Evolutionary conservation across 2,797 vertebrate species (phyloP), one percentile per base, ranked within the genome.

Genomic region (Poeciliopsis gracilis): DNA sequence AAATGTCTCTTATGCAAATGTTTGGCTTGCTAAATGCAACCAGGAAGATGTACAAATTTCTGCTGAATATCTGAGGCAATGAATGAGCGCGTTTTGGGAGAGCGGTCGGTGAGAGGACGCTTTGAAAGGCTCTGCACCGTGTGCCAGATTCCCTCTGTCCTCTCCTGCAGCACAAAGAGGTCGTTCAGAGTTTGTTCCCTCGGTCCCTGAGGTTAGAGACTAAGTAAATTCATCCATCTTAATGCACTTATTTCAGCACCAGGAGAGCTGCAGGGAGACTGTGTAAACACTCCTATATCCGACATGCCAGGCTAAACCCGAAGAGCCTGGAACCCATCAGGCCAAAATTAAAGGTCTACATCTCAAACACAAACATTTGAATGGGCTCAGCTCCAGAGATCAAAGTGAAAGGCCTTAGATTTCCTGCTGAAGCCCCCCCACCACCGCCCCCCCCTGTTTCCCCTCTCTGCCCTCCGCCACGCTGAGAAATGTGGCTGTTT

Each of bases 191-290:
- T 94, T 94, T 93, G 93, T 92, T 92, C 88, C 86, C 88, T 47
- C 55, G 84, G 85, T 90, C 91, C 87, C 81, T 47, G 86, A 91
- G 93, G 93, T 94, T 93, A 91, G 92, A 93, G 92, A 91, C 93
- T 91, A 95, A 94, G 94, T 95, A 95, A 95, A 95, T 94, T 92
- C 94, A 95, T 95, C 93, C 94, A 95, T 94, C 94, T 95, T 95
- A 95, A 94, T 95, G 93, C 92, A 95, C 92, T 94, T 92, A 93
- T 93, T 94, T 94, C 89, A 94, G 91, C 94, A 94, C 85, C 86
- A 67, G 92, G 90, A 92, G 93, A 93, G 88, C 92, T 87, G 90
- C 77, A 90, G 91, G 91, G 91, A 91, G 91, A 83, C 92, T 95
- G 92, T 95, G 93, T 95, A 95, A 95, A 96, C 93, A 94, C 90